phyloP scores from a whole-genome alignment of 64 coral and sea anemone genomes.

The Pocillopora damicornis region DNA sequence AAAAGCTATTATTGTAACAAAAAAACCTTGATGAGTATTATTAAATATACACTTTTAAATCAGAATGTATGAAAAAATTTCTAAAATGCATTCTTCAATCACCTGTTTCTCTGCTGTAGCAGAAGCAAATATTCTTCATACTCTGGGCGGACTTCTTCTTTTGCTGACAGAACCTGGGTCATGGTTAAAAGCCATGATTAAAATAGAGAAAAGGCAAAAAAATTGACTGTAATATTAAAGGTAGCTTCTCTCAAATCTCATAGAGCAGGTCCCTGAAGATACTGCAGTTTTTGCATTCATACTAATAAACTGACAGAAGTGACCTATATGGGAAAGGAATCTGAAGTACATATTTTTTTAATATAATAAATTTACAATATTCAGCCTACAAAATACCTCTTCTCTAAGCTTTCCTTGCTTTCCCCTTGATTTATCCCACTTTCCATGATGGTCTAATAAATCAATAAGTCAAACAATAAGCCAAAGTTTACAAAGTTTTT shows the following conservation, averaged over 20 bases:
- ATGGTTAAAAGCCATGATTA: neutral
- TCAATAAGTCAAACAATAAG: neutral
- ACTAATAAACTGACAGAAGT: no score
- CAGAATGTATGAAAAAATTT: no score
- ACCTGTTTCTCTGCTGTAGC: constrained; percentile 93
- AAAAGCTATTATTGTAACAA: no score
- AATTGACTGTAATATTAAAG: neutral
- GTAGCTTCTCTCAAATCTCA: no score
- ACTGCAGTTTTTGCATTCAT: no score
- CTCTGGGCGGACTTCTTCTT: constrained; percentile 71
- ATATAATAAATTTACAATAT: neutral
- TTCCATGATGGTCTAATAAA: constrained; percentile 12
- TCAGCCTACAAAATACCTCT: neutral
- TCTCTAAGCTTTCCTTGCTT: constrained; percentile 29
- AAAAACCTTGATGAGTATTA: no score
- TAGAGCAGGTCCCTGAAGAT: no score
- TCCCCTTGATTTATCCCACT: constrained; percentile 34
- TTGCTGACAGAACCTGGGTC: constrained; percentile 34
- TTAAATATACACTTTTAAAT: no score
- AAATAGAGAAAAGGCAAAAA: neutral
- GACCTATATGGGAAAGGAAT: no score
- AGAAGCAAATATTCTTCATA: constrained; percentile 96
- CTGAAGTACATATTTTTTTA: no score
- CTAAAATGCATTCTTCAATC: neutral
- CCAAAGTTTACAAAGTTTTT: neutral